Evolutionary conservation across 2,888 invertebrate species (phyloP), one percentile per base, ranked within the genome.

Genomic region (Octonoba sinensis): DNA sequence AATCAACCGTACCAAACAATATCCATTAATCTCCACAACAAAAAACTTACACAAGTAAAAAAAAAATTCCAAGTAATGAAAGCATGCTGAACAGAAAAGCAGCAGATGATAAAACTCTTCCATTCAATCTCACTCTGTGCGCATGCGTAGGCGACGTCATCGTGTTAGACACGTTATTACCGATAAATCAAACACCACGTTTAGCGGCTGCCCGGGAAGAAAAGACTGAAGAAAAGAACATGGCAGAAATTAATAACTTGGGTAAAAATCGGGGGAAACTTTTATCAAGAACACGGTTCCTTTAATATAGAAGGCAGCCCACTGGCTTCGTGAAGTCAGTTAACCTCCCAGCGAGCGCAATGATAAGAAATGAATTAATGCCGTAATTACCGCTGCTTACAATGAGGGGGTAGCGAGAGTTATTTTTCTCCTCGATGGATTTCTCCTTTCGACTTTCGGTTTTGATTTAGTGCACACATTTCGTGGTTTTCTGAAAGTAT

Each of bases 321-420:
- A 79, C 73, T 20, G 44, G 56, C 47, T 73, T 46, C 36, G 16
- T 47, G 24, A 51, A 67, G 16, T 22, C 44, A 64, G 46, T 57
- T 16, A 36, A 66, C 79, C 79, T 47, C 79, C 71, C 78, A 78
- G 66, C 57, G 20, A 27, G 71, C 16, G 60, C 73, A 67, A 73
- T 72, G 79, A 73, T 79, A 79, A 73, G 79, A 72, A 60, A 73
- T 79, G 54, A 67, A 79, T 79, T 67, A 79, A 79, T 73, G 71
- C 27, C 51, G 60, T 65, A 73, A 79, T 79, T 79, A 79, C 46
- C n/a, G 20, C 20, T 36, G 36, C 69, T 60, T 49, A 76, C 67
- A 62, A 73, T 69, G 47, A 51, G 36, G 16, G 54, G 36, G 36
- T 36, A 36, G 36, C 11, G 36, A 36, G 8, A 36, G 36, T 36